These are phyloP conservation scores for Galeopterus variegatus DNA, from an alignment of 2,113 vertebrate genomes.

Conservation along the genomic window DNA sequence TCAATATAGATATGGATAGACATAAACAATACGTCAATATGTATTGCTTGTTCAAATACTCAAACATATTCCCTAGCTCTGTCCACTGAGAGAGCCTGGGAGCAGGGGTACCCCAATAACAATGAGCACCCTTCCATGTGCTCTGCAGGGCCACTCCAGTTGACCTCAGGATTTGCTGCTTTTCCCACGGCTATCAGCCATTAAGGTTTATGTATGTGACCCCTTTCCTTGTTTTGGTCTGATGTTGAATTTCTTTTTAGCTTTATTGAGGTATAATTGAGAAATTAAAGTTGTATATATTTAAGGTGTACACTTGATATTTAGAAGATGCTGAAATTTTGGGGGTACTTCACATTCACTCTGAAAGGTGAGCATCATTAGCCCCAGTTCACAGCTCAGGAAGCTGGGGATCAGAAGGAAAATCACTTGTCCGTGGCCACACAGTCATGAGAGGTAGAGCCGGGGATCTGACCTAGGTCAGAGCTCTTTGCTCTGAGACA, in stretches of 20 bases:
- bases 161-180: not conserved
- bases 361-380: not conserved
- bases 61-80: not conserved
- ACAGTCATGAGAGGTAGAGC: not conserved
- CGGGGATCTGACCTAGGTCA: not conserved
- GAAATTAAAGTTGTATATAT: not conserved
- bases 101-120: not conserved
- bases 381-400: not conserved
- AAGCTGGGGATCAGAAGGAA: not conserved
- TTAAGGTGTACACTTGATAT: not conserved
- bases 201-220: not conserved
- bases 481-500: not conserved
- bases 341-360: not conserved
- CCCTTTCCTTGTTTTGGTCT: not conserved
- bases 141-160: not conserved
- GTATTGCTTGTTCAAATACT: not conserved
- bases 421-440: not conserved
- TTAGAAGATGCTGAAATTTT: not conserved
- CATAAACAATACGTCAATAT: not conserved
- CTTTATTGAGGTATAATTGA: not conserved
- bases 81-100: not conserved
- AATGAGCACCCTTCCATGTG: no score
- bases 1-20: not conserved
- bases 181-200: not conserved
- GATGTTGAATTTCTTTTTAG: not conserved